Percentiles rank a stretch among this genome's conserved stretches.
These are phyloP conservation scores for Drosophila teissieri DNA, from an alignment of 1,140 invertebrate species.

Conservation along the genomic window DNA sequence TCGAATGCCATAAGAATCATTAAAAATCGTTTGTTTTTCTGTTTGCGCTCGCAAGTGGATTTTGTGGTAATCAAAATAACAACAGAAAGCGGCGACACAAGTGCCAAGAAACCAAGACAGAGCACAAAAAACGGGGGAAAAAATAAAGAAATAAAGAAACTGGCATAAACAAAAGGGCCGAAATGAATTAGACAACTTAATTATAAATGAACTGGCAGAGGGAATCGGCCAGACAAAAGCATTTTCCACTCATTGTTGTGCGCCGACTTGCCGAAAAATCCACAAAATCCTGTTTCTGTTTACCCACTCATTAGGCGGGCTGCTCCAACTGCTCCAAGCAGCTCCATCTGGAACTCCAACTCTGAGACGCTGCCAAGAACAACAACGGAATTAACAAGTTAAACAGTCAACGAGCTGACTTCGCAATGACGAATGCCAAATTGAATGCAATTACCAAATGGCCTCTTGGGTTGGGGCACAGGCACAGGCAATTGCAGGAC, in stretches of 20 bases:
- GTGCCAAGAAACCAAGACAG: constrained; percentile 47
- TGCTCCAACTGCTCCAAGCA: not conserved
- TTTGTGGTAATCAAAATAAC: constrained; percentile 76
- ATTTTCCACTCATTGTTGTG: constrained; percentile 59
- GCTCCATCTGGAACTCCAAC: constrained; percentile 1
- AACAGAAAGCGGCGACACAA: constrained; percentile 50
- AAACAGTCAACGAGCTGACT: constrained; percentile 70
- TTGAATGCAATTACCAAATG: constrained; percentile 71
- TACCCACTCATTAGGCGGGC: constrained; percentile 74
- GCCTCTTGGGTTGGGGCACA: not conserved
- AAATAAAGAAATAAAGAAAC: constrained; percentile 14
- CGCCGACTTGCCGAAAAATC: constrained; percentile 44
- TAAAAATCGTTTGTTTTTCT: constrained; percentile 70
- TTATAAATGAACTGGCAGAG: constrained; percentile 77
- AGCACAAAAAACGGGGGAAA: not conserved
- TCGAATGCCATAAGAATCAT: constrained; percentile 82
- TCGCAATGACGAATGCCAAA: constrained; percentile 57
- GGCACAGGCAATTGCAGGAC: constrained; percentile 14
- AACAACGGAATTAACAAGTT: constrained; percentile 80
- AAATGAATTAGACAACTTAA: constrained; percentile 84
- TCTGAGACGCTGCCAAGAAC: constrained; percentile 51
- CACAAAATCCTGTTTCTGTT: constrained; percentile 69
- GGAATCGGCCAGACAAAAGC: constrained; percentile 64
- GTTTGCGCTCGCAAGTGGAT: constrained; percentile 64
- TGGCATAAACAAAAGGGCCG: constrained; percentile 61